Base-by-base conservation (phyloP, 2,113 vertebrate species). In the Cnemophilus loriae region DNA sequence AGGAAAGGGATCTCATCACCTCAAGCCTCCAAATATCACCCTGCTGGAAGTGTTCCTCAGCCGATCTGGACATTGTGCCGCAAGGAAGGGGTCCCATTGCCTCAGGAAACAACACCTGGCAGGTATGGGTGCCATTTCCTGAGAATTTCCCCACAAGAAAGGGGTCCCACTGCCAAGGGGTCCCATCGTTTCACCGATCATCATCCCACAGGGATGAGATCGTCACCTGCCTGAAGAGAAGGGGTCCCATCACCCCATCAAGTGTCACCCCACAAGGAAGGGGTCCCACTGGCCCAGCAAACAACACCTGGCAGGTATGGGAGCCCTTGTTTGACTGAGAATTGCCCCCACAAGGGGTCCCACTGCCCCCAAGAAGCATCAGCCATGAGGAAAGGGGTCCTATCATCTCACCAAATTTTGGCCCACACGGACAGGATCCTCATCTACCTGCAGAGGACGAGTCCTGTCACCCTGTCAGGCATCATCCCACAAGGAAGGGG, bases 51-150 rank as follows among this genome's bases (percentile, higher is more conserved):
- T 14, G 64, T 7, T 78, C 35, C 53, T 56, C 28, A 21, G 10
- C 9, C 82, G 8, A 0, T 6, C 7, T 32, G 35, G 65, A 46
- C 12, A 1, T 4, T 22, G 33, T 37, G 46, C 50, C 27, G 3
- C 47, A 8, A 15, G 59, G 37, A 64, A 64, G 41, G 14, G 33
- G 15, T 42, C 32, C 9, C 24, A 10, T 1, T 9, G 11, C 10
- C 17, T 19, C 44, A 15, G 5, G 15, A 37, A 64, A 35, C 24
- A 22, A 4, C 61, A 10, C 7, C 27, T 39, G 16, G 20, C 12
- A 64, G 84, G 37, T n/a, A 11, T 35, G 49, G 37, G 76, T 50
- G 49, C 12, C 23, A 53, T 21, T 26, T 42, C 16, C 23, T 15
- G 13, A 74, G 67, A 20, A 12, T 2, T 76, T 10, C 6, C 33